phyloP scores from a whole-genome alignment of 2,113 vertebrate genomes.

The Zingel zingel region DNA sequence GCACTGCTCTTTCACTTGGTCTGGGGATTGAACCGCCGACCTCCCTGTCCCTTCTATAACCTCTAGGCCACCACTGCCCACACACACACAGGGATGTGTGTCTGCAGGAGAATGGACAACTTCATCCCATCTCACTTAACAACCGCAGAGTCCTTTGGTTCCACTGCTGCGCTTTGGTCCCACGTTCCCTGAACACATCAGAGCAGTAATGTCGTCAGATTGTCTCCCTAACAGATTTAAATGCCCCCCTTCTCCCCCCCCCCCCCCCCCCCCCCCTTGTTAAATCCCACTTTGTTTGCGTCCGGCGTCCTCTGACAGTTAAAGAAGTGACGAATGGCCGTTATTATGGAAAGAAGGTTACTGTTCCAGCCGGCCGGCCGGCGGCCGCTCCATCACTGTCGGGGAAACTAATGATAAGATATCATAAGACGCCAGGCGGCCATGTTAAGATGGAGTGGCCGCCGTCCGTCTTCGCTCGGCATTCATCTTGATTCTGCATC shows the following conservation, averaged over 20 bases:
- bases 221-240: conserved; percentile 61
- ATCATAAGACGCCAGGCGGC: conserved; percentile 83
- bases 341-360: conserved; percentile 87
- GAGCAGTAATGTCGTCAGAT: conserved; percentile 63
- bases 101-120: neutral
- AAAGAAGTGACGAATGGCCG: conserved; percentile 82
- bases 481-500: conserved; percentile 83
- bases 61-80: no score
- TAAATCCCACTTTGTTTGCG: conserved; percentile 70
- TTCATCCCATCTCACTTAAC: conserved; percentile 61
- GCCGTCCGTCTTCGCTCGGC: conserved; percentile 53
- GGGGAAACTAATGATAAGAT: conserved; percentile 86
- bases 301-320: conserved; percentile 73
- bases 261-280: conserved; percentile 28
- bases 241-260: conserved; percentile 9
- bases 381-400: conserved; percentile 83
- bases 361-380: conserved; percentile 80
- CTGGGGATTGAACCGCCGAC: no score
- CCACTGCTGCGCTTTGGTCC: conserved; percentile 41
- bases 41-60: no score
- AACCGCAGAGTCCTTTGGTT: conserved; percentile 37
- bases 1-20: no score
- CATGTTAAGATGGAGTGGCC: conserved; percentile 81
- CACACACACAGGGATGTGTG: neutral
- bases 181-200: conserved; percentile 78